Evolutionary conservation across 1,140 invertebrate species (phyloP), one percentile per base, ranked within the genome.

Genomic region (Colletes gigas): DNA sequence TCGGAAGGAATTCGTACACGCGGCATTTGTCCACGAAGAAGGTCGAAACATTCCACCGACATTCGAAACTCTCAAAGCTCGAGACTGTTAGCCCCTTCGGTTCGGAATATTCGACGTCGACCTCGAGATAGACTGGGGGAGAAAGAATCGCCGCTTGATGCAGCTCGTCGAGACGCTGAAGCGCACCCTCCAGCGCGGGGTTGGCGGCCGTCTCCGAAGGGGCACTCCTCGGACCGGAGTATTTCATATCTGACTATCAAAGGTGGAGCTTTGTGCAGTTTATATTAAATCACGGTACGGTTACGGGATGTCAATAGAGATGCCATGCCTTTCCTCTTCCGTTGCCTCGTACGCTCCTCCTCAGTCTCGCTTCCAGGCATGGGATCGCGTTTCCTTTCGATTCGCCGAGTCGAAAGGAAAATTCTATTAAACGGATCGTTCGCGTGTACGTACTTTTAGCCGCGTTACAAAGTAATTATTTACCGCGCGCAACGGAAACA

Each of bases 201-300:
- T 70, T 6, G 57, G n/a, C 44, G 65, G 77, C 30, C 63, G 82
- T 87, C 75, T 83, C 69, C 78, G 70, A 79, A 86, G 70, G 87
- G 85, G 79, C 69, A 82, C 84, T 88, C 83, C 81, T 82, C 82
- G 77, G 81, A 80, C 83, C 83, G 68, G 89, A 88, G 87, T 91
- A 90, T 91, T 92, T 91, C 88, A 88, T 87, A 88, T 92, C 91
- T 90, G 87, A 83, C 83, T 89, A 87, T 92, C 88, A 91, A 91
- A 92, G 89, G 86, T 90, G 83, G 65, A 79, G 82, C 88, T 91
- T 92, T 90, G 86, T 91, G 82, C 81, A 86, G 83, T 88, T 91
- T 89, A 92, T 91, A 92, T 92, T 90, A 90, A 92, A 92, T 92
- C 89, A 89, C 69, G 60, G 77, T 73, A 88, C 68, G 87, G 72